Percentiles rank a stretch among this genome's conserved stretches.
Evolutionary conservation across 30 jellyfish, hydroid and myxozoan species (phyloP).

Genomic region (Aurelia sp.): DNA sequence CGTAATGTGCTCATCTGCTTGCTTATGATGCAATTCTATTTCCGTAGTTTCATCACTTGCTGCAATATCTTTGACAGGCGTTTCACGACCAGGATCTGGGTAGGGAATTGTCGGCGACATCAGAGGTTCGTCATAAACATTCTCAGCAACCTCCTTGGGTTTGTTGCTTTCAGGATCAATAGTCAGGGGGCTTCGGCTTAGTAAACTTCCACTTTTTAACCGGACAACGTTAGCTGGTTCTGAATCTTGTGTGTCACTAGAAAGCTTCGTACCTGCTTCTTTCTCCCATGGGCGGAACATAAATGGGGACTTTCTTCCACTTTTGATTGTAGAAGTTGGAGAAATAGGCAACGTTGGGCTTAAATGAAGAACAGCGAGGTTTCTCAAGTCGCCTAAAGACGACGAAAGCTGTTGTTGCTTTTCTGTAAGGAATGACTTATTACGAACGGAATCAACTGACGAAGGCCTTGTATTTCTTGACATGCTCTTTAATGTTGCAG

Average conservation of each 20-base stretch:
- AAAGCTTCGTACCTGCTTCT: neutral
- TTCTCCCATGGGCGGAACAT: slow-evolving; percentile 93
- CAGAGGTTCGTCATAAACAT: slow-evolving; percentile 53
- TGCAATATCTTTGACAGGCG: slow-evolving; percentile 21
- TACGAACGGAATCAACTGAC: slow-evolving; percentile 65
- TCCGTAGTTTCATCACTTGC: neutral
- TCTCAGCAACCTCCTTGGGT: slow-evolving; percentile 16
- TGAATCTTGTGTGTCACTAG: neutral
- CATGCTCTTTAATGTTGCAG: slow-evolving; percentile 30
- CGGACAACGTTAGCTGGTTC: neutral
- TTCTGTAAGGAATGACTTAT: slow-evolving; percentile 19
- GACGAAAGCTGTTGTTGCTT: slow-evolving; percentile 38
- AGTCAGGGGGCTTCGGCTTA: slow-evolving; percentile 4
- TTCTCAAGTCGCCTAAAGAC: slow-evolving; percentile 54
- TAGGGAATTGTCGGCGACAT: slow-evolving; percentile 82
- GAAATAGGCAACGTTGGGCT: slow-evolving; percentile 44
- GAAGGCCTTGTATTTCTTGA: slow-evolving; percentile 55
- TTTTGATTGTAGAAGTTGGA: slow-evolving; percentile 3
- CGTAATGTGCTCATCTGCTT: too few species aligned
- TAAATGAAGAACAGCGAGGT: slow-evolving; percentile 33
- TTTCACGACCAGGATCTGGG: slow-evolving; percentile 48
- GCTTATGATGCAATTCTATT: too few species aligned
- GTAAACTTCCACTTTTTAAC: neutral
- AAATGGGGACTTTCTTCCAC: slow-evolving; percentile 34
- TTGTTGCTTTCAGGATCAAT: neutral